Conservation (phyloP, 2,888 invertebrate genomes). For the Ptychoptera contaminata region DNA sequence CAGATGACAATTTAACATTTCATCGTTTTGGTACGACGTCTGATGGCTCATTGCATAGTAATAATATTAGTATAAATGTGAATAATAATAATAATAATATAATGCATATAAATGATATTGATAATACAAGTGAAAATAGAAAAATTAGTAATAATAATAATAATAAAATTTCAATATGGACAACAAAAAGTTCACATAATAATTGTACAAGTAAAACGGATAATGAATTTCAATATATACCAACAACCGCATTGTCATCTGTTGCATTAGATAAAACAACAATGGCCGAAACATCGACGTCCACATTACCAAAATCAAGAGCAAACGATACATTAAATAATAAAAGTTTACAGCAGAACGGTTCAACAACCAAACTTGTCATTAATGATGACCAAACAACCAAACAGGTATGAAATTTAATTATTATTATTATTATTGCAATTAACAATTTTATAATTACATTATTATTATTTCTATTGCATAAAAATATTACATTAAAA, state of each 20-base stretch:
- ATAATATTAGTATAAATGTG: neutral
- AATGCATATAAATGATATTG: neutral
- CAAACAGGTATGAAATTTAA: slow-evolving; percentile 20
- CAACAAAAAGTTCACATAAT: neutral
- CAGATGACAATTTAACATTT: slow-evolving; percentile 5
- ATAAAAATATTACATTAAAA: no score
- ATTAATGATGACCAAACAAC: slow-evolving; percentile 25
- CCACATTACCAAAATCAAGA: neutral
- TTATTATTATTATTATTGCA: no score
- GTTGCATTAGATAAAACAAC: no score
- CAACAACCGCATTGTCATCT: no score
- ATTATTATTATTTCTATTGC: no score
- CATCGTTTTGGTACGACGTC: slow-evolving; percentile 2
- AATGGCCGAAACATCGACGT: no score
- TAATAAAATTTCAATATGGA: slow-evolving; percentile 2
- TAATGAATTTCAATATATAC: slow-evolving; percentile 1
- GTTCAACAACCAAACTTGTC: slow-evolving; percentile 26
- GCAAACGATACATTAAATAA: neutral
- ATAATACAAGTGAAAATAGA: neutral
- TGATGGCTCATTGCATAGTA: slow-evolving; percentile 2
- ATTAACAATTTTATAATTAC: no score
- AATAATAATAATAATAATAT: neutral
- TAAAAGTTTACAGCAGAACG: slow-evolving; percentile 15
- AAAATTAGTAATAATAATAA: slow-evolving; percentile 1
- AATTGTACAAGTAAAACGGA: neutral